A percentile compares a stretch with the other conserved stretches of the same genome.
phyloP scores from a whole-genome alignment of 2,888 invertebrate genomes.

The Carpatolechia fugitivella region DNA sequence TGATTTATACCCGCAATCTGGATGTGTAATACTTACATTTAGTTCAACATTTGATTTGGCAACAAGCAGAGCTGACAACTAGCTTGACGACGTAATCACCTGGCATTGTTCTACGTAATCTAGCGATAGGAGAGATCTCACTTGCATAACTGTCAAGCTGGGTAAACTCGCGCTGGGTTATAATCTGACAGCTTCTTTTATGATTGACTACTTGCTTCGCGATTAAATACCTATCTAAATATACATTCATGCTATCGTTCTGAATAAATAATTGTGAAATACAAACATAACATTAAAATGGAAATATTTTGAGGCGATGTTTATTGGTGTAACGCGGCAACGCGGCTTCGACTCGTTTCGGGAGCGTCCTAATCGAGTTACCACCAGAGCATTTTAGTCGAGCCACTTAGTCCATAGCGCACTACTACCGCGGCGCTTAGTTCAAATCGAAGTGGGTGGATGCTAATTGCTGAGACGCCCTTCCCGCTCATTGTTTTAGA shows the following conservation, averaged over 20 bases:
- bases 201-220: conserved; percentile 63
- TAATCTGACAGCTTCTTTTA: conserved; percentile 69
- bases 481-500: conserved; percentile 78
- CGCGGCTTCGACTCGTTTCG: conserved; percentile 31
- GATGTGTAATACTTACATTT: conserved; percentile 58
- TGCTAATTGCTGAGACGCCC: conserved; percentile 75
- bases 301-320: conserved; percentile 50
- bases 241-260: conserved; percentile 49
- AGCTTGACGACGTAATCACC: conserved; percentile 71
- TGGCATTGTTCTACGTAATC: conserved; percentile 73
- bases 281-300: conserved; percentile 43
- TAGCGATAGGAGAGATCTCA: conserved; percentile 67
- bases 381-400: conserved; percentile 53
- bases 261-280: conserved; percentile 60
- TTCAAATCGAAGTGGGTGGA: conserved; percentile 69
- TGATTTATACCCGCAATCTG: conserved; percentile 69
- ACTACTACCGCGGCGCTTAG: conserved; percentile 60
- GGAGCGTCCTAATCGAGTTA: conserved; percentile 50
- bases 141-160: conserved; percentile 72
- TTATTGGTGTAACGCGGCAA: conserved; percentile 38
- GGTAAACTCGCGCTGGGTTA: conserved; percentile 59
- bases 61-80: conserved; percentile 60
- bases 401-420: conserved; percentile 58
- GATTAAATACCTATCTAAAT: conserved; percentile 60
- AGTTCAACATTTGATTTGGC: conserved; percentile 73